A percentile compares a stretch with the other conserved stretches of the same genome.
Evolutionary conservation across 2,888 invertebrate species (phyloP).

Genomic region (Tinea trinotella): DNA sequence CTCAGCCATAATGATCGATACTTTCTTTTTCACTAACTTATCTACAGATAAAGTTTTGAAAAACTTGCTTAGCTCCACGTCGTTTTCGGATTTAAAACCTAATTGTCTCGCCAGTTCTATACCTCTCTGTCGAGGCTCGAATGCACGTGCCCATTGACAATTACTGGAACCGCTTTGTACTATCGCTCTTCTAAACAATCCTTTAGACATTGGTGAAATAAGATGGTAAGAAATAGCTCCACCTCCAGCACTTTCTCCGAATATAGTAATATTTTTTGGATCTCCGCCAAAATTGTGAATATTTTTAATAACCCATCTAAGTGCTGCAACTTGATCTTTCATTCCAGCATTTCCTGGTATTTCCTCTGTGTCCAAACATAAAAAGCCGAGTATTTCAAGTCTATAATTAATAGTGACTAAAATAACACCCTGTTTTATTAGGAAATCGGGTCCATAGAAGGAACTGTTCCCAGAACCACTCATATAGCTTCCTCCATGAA

Average conservation of each 20-base stretch:
- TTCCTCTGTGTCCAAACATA: conserved; percentile 47
- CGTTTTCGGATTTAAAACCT: conserved; percentile 35
- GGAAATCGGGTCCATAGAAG: conserved; percentile 47
- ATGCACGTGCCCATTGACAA: conserved; percentile 62
- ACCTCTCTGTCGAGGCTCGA: conserved; percentile 61
- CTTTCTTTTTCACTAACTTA: conserved; percentile 27
- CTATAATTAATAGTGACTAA: conserved; percentile 54
- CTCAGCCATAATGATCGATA: conserved; percentile 29
- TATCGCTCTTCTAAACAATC: conserved; percentile 76
- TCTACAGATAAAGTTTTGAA: conserved; percentile 37
- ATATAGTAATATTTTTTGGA: conserved; percentile 59
- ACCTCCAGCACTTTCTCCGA: conserved; percentile 73
- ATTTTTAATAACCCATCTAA: conserved; percentile 69
- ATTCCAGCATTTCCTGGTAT: conserved; percentile 69
- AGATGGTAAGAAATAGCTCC: conserved; percentile 47
- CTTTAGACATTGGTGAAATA: conserved; percentile 50
- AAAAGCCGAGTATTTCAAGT: conserved; percentile 49
- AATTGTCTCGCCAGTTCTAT: conserved; percentile 36
- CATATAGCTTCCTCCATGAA: conserved; percentile 53
- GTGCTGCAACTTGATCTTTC: conserved; percentile 64
- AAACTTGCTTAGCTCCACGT: conserved; percentile 35
- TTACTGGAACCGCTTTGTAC: conserved; percentile 78
- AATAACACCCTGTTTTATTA: conserved; percentile 44
- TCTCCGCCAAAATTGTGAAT: conserved; percentile 67
- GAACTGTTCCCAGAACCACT: conserved; percentile 38